These are phyloP conservation scores for Leptinotarsa rubiginosa DNA, from an alignment of 2,888 invertebrate species.

Conservation along the genomic window DNA sequence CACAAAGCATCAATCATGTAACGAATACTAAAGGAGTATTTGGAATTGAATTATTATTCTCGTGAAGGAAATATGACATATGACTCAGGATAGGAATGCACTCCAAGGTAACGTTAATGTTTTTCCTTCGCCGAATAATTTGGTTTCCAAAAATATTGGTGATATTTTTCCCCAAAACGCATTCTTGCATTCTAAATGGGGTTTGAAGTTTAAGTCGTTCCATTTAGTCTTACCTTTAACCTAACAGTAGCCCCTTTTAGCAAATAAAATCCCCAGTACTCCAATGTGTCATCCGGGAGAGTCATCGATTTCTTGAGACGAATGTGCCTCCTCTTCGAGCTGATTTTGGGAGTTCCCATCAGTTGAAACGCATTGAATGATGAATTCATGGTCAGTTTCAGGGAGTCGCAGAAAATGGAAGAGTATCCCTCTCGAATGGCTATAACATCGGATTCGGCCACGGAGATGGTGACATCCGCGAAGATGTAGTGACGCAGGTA, in stretches of 20 bases:
- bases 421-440: slow-evolving; percentile 87
- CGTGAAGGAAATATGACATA: too few species aligned
- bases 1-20: too few species aligned
- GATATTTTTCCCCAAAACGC: too few species aligned
- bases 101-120: too few species aligned
- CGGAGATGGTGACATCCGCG: slow-evolving; percentile 81
- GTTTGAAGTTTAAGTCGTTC: not conserved
- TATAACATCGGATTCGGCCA: slow-evolving; percentile 87
- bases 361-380: slow-evolving; percentile 68
- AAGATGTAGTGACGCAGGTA: slow-evolving; percentile 82
- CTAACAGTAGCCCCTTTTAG: slow-evolving; percentile 82
- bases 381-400: slow-evolving; percentile 81
- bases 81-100: too few species aligned
- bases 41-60: too few species aligned
- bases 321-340: slow-evolving; percentile 78
- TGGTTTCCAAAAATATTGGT: too few species aligned
- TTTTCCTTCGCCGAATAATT: too few species aligned
- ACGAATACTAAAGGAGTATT: too few species aligned
- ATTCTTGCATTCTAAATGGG: not conserved
- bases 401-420: slow-evolving; percentile 83
- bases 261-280: slow-evolving; percentile 90
- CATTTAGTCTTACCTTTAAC: slow-evolving; percentile 67
- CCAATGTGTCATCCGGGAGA: slow-evolving; percentile 85
- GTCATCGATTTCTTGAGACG: slow-evolving; percentile 84
- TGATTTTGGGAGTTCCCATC: slow-evolving; percentile 73